phyloP scores from a whole-genome alignment of 1,140 invertebrate species.

The Zaprionus taronus region DNA sequence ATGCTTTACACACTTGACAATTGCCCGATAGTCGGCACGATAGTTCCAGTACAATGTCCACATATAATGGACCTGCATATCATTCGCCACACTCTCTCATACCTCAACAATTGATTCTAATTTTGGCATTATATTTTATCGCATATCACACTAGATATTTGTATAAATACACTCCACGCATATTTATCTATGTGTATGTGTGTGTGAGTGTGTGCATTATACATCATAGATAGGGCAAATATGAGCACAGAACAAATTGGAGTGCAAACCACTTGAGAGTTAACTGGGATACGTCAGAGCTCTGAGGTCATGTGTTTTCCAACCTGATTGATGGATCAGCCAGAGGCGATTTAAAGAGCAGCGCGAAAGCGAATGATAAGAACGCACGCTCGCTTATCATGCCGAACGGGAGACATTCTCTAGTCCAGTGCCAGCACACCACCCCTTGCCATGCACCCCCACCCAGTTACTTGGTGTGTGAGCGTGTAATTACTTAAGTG shows the following conservation, averaged over 20 bases:
- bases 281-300: constrained; percentile 10
- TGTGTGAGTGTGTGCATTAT: background rate
- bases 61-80: background rate
- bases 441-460: background rate
- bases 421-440: background rate
- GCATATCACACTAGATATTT: constrained; percentile 10
- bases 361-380: background rate
- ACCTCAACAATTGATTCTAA: background rate
- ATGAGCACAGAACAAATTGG: constrained; percentile 4
- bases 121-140: constrained; percentile 4
- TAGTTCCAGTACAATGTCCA: constrained; percentile 10
- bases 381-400: constrained; percentile 1
- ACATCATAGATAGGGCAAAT: constrained; percentile 5
- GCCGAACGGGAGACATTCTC: background rate
- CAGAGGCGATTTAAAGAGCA: background rate
- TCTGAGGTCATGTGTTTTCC: constrained; percentile 38
- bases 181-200: background rate
- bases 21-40: background rate
- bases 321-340: constrained; percentile 42
- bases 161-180: background rate
- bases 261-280: constrained; percentile 29
- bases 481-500: constrained; percentile 49
- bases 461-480: background rate
- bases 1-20: constrained; percentile 1
- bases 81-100: background rate